Evolutionary conservation across 1,140 invertebrate genomes (phyloP), one percentile per base, ranked within the genome.

Genomic region (Caerostris darwini): DNA sequence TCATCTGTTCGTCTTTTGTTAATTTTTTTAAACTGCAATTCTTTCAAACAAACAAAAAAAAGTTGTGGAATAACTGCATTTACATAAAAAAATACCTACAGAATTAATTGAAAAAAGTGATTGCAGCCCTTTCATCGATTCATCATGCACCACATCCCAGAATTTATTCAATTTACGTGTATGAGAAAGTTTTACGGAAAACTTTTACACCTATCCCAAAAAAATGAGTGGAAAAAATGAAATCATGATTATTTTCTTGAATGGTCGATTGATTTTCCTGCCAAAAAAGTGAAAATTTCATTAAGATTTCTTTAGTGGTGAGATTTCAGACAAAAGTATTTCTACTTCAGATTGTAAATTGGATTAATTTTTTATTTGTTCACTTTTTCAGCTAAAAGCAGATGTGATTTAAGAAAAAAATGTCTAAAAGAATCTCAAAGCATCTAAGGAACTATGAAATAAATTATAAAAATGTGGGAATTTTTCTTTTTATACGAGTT

Each of bases 291-390:
- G 14, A 34, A 7, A 71, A 71, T 71, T 71, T 71, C 67, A 71
- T 71, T 71, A 50, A 71, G 67, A 71, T 71, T 71, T 71, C 67
- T 71, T 19, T 71, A 50, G 17, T 71, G 67, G 3, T 71, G 6
- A 71, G 17, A 71, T 71, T 7, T 50, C 19, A 19, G 7, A 71
- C 7, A 71, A 71, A 7, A 71, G 8, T 71, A 6, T 19, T 71
- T 17, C n/a, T 19, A 19, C 34, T 34, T 71, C 17, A 71, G 67
- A 71, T 19, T 7, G n/a, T 71, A 8, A 19, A 71, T 71, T 71
- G 67, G 67, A 71, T 71, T 71, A 71, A 6, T 71, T 71, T 71
- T 71, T n/a, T 71, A 71, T 71, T 71, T 71, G 67, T 71, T 8
- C 67, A 19, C 8, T 71, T 71, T 7, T 8, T 71, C 34, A 7